phyloP scores from a whole-genome alignment of 2,113 vertebrate species.

The Aphyosemion australe region DNA sequence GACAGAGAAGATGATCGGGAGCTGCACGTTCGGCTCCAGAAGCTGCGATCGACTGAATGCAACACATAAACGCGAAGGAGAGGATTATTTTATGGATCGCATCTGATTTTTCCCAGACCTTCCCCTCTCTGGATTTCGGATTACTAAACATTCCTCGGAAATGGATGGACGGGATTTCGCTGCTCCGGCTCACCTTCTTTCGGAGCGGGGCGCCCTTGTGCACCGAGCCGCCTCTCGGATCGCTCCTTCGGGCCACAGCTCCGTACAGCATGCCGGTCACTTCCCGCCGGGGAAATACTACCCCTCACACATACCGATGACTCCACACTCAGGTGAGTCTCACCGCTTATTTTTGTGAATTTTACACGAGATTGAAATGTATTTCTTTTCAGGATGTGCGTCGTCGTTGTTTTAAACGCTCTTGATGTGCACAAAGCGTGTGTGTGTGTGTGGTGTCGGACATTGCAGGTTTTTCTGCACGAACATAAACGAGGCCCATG shows the following conservation, averaged over 20 bases:
- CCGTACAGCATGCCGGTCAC: conserved; percentile 88
- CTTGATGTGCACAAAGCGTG: conserved; percentile 18
- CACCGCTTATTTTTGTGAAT: conserved; percentile 4
- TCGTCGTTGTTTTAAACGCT: not conserved
- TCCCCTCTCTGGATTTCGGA: conserved; percentile 76
- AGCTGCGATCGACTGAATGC: conserved; percentile 75
- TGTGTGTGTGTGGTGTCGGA: conserved; percentile 19
- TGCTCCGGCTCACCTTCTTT: conserved; percentile 91
- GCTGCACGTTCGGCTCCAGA: conserved; percentile 73
- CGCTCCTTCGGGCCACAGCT: conserved; percentile 85
- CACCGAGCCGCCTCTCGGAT: conserved; percentile 89
- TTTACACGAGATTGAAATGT: not conserved
- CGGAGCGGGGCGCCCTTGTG: conserved; percentile 89
- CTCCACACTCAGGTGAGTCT: conserved; percentile 94
- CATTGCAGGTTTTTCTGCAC: conserved; percentile 37
- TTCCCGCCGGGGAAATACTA: conserved; percentile 96
- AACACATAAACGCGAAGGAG: conserved; percentile 71
- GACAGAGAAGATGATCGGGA: conserved; percentile 82
- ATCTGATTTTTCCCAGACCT: conserved; percentile 74
- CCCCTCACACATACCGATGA: conserved; percentile 93
- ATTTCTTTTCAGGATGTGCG: not conserved
- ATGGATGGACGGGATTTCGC: conserved; percentile 98
- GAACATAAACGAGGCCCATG: conserved; percentile 7
- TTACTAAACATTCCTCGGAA: conserved; percentile 72
- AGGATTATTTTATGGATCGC: conserved; percentile 82